Conservation (phyloP, 1,140 invertebrate genomes). For the Tigriopus japonicus region DNA sequence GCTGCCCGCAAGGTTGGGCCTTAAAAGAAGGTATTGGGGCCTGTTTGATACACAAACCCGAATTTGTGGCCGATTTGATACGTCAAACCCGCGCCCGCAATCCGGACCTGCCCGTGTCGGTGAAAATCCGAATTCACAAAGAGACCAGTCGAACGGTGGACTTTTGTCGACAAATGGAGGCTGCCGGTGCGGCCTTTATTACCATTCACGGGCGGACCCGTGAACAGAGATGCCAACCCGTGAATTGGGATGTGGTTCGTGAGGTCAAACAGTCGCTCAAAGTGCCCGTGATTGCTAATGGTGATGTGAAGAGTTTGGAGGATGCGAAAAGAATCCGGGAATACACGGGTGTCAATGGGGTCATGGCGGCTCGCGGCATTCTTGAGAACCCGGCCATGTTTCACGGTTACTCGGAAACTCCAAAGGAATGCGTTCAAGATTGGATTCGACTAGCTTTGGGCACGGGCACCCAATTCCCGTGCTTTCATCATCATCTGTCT, state of each 20-base stretch:
- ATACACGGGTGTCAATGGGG: conserved; percentile 50
- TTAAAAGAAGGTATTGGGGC: conserved; percentile 75
- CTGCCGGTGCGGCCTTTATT: conserved; percentile 64
- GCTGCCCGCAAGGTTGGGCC: conserved; percentile 90
- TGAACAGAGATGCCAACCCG: conserved; percentile 52
- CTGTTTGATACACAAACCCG: conserved; percentile 57
- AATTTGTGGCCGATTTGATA: conserved; percentile 61
- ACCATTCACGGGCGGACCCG: conserved; percentile 74
- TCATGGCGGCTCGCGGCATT: conserved; percentile 75
- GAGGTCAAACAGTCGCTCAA: conserved; percentile 46
- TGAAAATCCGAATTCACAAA: conserved; percentile 63
- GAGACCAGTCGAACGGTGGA: conserved; percentile 40
- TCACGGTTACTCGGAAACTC: conserved; percentile 42
- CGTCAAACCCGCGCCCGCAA: conserved; percentile 43
- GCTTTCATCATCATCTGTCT: conserved; percentile 79
- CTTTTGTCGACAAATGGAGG: conserved; percentile 47
- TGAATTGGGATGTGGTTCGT: conserved; percentile 47
- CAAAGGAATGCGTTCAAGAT: conserved; percentile 53
- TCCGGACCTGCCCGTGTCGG: conserved; percentile 59
- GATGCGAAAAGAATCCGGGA: conserved; percentile 45
- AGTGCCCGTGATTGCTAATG: conserved; percentile 78
- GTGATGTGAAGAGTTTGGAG: conserved; percentile 51
- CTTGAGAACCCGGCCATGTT: conserved; percentile 79
- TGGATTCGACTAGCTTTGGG: conserved; percentile 56
- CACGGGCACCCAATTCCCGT: conserved; percentile 45